Base-by-base conservation (phyloP, 2,888 invertebrate species). In the Nebria salina region DNA sequence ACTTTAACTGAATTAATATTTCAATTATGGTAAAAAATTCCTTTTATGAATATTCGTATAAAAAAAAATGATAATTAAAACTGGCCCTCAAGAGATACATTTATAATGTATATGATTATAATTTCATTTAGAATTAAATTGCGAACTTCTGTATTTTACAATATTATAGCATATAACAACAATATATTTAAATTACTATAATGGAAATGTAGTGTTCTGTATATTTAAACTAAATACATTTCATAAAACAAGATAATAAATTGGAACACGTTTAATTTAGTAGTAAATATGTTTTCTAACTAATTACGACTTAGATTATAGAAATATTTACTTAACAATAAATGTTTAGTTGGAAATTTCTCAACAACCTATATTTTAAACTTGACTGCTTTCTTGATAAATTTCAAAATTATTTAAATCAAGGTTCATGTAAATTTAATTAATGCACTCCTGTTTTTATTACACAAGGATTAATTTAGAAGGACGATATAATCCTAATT, bases 361-460 rank as follows among this genome's bases (percentile, higher is more conserved):
- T 8, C 6, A 73, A 43, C 41, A 42, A 42, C 20, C 3, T 73
- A 73, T 73, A 54, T 73, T 73, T 34, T n/a, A 9, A 42, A 73
- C 54, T 72, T n/a, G 42, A 73, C 34, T 42, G 13, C 13, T 54
- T 54, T 54, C 1, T 54, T 54, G 54, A 7, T 42, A 42, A n/a
- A 34, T 74, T 34, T 13, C 42, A n/a, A 42, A 13, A 74, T 34
- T 9, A 74, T 43, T 72, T 54, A 54, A 13, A 11, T 13, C 54
- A 54, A 54, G 54, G 54, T 54, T 54, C 54, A 54, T 54, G 54
- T 8, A 54, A 72, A 9, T 26, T 26, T 34, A 34, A 54, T 54
- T 54, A 13, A 11, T 54, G 8, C 54, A 54, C 8, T 54, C 54
- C 54, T 54, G 54, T 54, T 54, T 11, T 54, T 54, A 11, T 54